These are phyloP conservation scores for Hypanus sabinus DNA, from an alignment of 2,113 vertebrate species.

Conservation along the genomic window DNA sequence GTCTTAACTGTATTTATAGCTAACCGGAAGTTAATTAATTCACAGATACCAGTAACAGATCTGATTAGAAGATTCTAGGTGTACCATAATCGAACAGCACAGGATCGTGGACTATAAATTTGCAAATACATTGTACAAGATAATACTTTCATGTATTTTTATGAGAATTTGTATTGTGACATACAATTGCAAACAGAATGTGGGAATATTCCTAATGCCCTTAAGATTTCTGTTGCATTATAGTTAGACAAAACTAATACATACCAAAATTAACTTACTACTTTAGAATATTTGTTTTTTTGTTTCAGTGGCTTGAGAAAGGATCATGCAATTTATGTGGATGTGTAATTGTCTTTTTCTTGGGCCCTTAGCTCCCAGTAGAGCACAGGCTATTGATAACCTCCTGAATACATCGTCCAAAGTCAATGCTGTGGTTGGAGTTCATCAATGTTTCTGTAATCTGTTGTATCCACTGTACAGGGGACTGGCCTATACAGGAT, in stretches of 20 bases:
- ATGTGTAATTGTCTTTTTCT: background rate
- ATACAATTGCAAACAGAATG: background rate
- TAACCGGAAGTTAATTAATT: constrained; percentile 10
- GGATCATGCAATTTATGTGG: background rate
- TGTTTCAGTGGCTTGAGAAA: background rate
- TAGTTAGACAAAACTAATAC: background rate
- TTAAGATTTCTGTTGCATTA: background rate
- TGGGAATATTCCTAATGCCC: background rate
- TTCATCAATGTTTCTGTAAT: too few relatives aligned
- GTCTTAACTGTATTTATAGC: background rate
- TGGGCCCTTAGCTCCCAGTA: too few relatives aligned
- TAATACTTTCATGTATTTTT: background rate
- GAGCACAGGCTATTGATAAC: too few relatives aligned
- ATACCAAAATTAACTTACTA: background rate
- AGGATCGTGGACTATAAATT: background rate
- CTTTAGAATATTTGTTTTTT: constrained; percentile 24
- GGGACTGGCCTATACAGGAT: too few relatives aligned
- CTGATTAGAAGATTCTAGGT: background rate
- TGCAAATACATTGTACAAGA: background rate
- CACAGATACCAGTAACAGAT: background rate
- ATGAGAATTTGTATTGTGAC: background rate
- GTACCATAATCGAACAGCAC: background rate
- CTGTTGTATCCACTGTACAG: too few relatives aligned
- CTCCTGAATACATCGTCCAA: too few relatives aligned
- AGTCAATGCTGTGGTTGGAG: too few relatives aligned